Base-by-base conservation (phyloP, 2,797 vertebrate genomes). In the Xenentodon cancila region DNA sequence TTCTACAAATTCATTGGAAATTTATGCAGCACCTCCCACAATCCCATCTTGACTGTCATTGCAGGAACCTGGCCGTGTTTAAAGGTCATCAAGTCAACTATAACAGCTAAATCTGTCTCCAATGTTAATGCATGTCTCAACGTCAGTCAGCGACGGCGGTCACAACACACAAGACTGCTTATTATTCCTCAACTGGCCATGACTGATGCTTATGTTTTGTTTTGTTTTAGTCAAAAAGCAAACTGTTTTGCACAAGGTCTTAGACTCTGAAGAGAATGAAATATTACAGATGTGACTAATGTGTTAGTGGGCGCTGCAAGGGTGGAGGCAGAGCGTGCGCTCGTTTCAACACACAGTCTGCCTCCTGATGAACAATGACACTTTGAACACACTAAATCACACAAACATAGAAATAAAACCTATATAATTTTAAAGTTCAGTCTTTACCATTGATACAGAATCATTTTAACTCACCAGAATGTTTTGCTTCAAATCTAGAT, bases 291-390 rank as follows among this genome's bases (percentile, higher is more conserved):
- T 21, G 44, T 86, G 84, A 86, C 72, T 82, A 85, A 85, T 57
- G 57, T 1, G 21, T 74, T 75, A 30, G 61, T 7, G 2, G 63
- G n/a, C 0, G 3, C 40, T 79, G 40, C 22, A 22, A 67, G 68
- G 72, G 81, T 3, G 68, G 75, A 78, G 76, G 59, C 53, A 75
- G 59, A 77, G 51, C 79, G 81, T 68, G 79, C 71, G 30, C 18
- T 40, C 82, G 73, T 87, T 81, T 84, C 84, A 84, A 82, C 80
- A 84, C 22, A 3, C 1, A 2, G 57, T 51, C 54, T 60, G 21
- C 1, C 56, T 37, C 11, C 53, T 50, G 52, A 72, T 57, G 30
- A 59, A 71, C 53, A 79, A 58, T 64, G 47, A 68, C 68, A 71
- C 69, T 73, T 5, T 64, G 34, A 45, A 71, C 32, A 59, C 45